phyloP scores from a whole-genome alignment of 2,888 invertebrate genomes.

The Ischnura elegans region DNA sequence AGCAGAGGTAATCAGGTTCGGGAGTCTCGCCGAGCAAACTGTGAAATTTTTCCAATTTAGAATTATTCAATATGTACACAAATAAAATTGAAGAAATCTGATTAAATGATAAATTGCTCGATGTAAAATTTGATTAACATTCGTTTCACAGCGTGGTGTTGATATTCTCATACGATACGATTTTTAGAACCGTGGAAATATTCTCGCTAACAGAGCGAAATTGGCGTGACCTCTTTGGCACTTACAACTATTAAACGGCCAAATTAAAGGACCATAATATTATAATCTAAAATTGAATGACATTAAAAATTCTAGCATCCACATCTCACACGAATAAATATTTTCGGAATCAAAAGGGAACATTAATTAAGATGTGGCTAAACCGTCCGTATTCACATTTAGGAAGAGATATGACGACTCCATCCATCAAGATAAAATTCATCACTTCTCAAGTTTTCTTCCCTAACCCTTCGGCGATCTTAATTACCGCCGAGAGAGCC shows the following conservation, averaged over 20 bases:
- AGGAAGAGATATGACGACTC: background rate
- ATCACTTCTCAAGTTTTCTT: background rate
- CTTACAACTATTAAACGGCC: background rate
- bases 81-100: no score
- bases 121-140: background rate
- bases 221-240: background rate
- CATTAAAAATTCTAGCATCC: background rate
- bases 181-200: background rate
- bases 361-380: background rate
- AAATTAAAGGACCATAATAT: background rate
- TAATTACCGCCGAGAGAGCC: conserved; percentile 15
- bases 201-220: background rate
- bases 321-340: background rate
- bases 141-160: background rate
- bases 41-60: no score
- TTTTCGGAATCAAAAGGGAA: background rate
- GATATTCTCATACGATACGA: background rate
- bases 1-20: no score
- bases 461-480: background rate
- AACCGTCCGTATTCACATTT: background rate
- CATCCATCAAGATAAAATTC: conserved; percentile 1
- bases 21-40: no score
- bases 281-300: background rate
- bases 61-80: no score
- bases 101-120: background rate